Conservation (phyloP, 2,888 invertebrate genomes). For the Seladonia tumulorum region DNA sequence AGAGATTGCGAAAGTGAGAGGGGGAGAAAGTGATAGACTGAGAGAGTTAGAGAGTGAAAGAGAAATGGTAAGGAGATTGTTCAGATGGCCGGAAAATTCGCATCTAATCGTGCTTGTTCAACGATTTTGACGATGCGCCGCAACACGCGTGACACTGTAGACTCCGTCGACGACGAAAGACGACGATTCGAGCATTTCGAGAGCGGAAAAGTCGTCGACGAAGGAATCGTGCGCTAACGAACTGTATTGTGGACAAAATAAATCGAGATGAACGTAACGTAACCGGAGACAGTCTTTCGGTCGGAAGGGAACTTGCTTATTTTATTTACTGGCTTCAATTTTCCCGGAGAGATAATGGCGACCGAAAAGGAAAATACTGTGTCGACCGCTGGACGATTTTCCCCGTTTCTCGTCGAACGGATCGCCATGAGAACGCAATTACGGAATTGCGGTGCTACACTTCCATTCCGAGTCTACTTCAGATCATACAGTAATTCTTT, state of each 20-base stretch:
- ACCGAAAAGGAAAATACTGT: constrained; percentile 38
- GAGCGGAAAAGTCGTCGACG: constrained; percentile 21
- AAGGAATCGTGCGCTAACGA: constrained; percentile 54
- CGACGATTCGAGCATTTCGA: background rate
- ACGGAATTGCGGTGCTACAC: background rate
- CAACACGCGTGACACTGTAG: background rate
- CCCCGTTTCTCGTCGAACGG: background rate
- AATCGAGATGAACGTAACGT: constrained; percentile 29
- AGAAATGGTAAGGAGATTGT: background rate
- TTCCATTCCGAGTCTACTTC: background rate
- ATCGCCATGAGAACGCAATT: background rate
- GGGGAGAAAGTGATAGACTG: background rate
- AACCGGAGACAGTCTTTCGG: constrained; percentile 16
- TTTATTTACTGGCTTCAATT: constrained; percentile 53
- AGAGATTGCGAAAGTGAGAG: background rate
- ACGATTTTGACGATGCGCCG: background rate
- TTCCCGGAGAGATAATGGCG: constrained; percentile 41
- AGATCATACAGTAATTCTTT: background rate
- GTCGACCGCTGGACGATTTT: background rate
- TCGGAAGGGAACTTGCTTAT: constrained; percentile 40
- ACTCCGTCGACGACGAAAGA: background rate
- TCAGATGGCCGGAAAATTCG: background rate
- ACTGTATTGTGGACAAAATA: constrained; percentile 58
- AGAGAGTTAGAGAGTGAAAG: background rate
- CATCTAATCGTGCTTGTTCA: background rate